Base-by-base conservation (phyloP, 2,113 vertebrate genomes). In the Pterocles burchelli region DNA sequence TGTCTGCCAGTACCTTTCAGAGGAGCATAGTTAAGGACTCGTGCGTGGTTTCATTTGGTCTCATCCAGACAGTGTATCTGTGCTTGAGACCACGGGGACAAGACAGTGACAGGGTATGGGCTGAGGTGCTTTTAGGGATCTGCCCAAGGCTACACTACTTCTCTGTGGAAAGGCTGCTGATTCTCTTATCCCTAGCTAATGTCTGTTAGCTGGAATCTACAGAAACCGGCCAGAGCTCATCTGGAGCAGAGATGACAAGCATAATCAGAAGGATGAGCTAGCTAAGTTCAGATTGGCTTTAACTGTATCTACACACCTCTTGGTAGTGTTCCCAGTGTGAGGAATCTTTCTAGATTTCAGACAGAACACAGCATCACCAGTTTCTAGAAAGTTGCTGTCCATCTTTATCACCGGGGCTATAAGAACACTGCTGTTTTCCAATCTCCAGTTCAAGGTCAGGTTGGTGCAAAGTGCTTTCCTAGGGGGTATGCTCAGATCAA, bases 31-130 rank as follows among this genome's bases (percentile, higher is more conserved):
- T 16, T 36, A 63, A 66, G 51, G 51, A 65, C 26, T 16, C 2
- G 36, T 28, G 43, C 7, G 1, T 14, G 51, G 19, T 45, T 77
- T 79, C 21, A 20, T n/a, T 16, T 16, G 21, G 51, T 62, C 43
- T 94, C 77, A 25, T 18, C 21, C 0, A 1, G n/a, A 33, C 41
- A 59, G 49, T 0, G 3, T 9, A 0, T 2, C 49, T 51, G 51
- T 25, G 81, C 57, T 57, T 83, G 66, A 79, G 72, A 74, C 48
- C 62, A 48, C 21, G 12, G n/a, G 38, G n/a, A 67, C 5, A 75
- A 61, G 55, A 7, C 28, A 66, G 34, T 0, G 0, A 48, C 9
- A 21, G 38, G 6, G 2, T 21, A 3, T 5, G 34, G 61, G 85
- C 57, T 59, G 73, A 72, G 54, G 13, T 36, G 54, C 41, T 83